Base-by-base conservation (phyloP, 2,888 invertebrate genomes). In the Tipula confusa region DNA sequence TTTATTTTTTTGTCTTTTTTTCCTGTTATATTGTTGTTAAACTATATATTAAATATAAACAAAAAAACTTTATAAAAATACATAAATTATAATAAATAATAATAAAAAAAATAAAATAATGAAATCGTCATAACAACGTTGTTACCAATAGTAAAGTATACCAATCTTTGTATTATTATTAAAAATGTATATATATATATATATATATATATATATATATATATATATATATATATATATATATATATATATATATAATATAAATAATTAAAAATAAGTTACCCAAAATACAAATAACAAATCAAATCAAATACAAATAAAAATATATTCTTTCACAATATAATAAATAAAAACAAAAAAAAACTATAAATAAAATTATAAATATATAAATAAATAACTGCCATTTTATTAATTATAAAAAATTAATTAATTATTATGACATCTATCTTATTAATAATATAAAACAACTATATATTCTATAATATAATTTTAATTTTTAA, bases 141-240 rank as follows among this genome's bases (percentile, higher is more conserved):
- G 64, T 64, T 64, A 64, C 64, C 64, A 64, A 64, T 64, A 64
- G 64, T 64, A 64, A 64, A 64, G 64, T 64, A 64, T 64, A 64
- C 64, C 64, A 64, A 64, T 64, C 64, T 64, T 64, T 64, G 64
- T 64, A 64, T 64, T 64, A 64, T 64, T 43, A 43, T 43, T 43
- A 43, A 43, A 43, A 15, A 43, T 43, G n/a, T n/a, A n/a, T n/a
- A n/a, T n/a, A n/a, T n/a, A n/a, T n/a, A n/a, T n/a, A n/a, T n/a
- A n/a, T n/a, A n/a, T n/a, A n/a, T n/a, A n/a, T n/a, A n/a, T n/a
- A n/a, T n/a, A n/a, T n/a, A n/a, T n/a, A n/a, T n/a, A n/a, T n/a
- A n/a, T n/a, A n/a, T n/a, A n/a, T n/a, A n/a, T n/a, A n/a, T n/a
- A n/a, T n/a, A n/a, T n/a, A n/a, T n/a, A n/a, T n/a, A n/a, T n/a